A percentile compares a stretch with the other conserved stretches of the same genome.
Evolutionary conservation across 2,888 invertebrate species (phyloP).

Genomic region (Calameuta pallipes): DNA sequence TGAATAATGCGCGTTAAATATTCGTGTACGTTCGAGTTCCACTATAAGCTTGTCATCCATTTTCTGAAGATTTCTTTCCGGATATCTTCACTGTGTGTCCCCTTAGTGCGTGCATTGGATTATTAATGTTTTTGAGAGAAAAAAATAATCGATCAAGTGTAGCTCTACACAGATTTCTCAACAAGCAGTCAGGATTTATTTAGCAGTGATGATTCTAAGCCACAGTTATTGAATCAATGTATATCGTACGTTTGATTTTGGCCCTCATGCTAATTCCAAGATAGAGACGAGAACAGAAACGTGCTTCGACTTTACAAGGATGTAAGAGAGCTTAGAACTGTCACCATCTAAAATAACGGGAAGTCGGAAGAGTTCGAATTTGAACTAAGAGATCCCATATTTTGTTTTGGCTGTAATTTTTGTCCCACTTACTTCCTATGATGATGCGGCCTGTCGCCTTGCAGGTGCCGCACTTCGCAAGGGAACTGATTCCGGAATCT

Average conservation of each 20-base stretch:
- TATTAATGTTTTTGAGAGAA: not conserved
- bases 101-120: not conserved
- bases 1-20: not conserved
- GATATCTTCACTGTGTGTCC: not conserved
- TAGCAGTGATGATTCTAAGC: not conserved
- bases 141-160: not conserved
- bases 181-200: not conserved
- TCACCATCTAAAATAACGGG: constrained; percentile 50
- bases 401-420: constrained; percentile 51
- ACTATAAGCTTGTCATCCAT: not conserved
- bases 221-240: not conserved
- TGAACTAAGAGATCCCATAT: constrained; percentile 44
- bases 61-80: not conserved
- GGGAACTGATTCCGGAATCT: constrained; percentile 64
- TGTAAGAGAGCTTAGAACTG: constrained; percentile 40
- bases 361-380: constrained; percentile 31
- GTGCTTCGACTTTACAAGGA: not conserved
- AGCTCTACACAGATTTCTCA: not conserved
- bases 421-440: constrained; percentile 64
- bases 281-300: not conserved
- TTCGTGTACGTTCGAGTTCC: not conserved
- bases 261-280: not conserved
- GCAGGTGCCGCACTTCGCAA: constrained; percentile 64
- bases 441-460: constrained; percentile 64
- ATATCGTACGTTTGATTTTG: not conserved